Base-by-base conservation (phyloP, 1,140 invertebrate species). In the Cecropterus lyciades region DNA sequence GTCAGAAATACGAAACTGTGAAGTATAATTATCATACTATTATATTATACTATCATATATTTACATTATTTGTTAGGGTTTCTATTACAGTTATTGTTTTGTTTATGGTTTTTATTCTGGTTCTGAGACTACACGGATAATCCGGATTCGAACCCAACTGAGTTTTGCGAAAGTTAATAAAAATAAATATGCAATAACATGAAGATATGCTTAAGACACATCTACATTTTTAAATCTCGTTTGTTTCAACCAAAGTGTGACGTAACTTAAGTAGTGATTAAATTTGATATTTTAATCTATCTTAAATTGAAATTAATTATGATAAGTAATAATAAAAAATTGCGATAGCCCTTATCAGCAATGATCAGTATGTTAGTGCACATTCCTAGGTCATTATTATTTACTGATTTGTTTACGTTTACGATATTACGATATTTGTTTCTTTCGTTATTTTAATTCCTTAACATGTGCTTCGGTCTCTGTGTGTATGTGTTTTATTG, bases 251-350 rank as follows among this genome's bases (percentile, higher is more conserved):
- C 11, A 37, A 0, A 1, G 20, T n/a, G 30, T 37, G 33, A 37
- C 33, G 33, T 37, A 37, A 10, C 11, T 11, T 11, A 0, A 11
- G 10, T 33, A 37, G 30, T 55, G 37, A 24, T 43, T 52, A n/a
- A 24, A 42, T 55, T 13, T 42, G 11, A 55, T 52, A 33, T 33
- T 16, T 52, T 52, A 33, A 52, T 52, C 49, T 14, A 27, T 42
- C 4, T 56, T 45, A 51, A 20, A 51, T 56, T 42, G 30, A 43
- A 70, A 70, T 74, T 74, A 63, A 71, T 71, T 67, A 71, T 69
- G 69, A 74, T 74, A 48, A 69, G 30, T 42, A 67, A 70, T 70
- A n/a, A n/a, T 62, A 52, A 33, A 7, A 5, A n/a, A 11, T 37
- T 9, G 1, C 9, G 33, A 37, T 37, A 37, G 33, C 10, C 33